Evolutionary conservation across 2,797 vertebrate species (phyloP).

Genomic region (Balearica regulorum): DNA sequence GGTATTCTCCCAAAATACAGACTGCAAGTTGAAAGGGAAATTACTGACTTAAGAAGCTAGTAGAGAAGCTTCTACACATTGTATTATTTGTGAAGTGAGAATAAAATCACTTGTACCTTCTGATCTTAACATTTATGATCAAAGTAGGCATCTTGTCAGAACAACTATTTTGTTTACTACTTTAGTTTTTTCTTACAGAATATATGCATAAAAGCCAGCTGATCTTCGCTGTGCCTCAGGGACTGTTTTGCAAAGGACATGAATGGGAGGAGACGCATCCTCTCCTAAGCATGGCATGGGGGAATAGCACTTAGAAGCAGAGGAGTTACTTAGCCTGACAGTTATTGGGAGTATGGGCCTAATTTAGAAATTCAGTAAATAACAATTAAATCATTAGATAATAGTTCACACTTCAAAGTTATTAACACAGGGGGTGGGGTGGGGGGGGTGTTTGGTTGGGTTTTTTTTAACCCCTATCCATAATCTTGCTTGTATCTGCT

Average conservation of each 20-base stretch:
- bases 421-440: neutral
- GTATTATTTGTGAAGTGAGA: neutral
- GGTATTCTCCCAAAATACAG: neutral
- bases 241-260: neutral
- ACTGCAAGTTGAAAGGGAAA: neutral
- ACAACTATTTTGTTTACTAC: conserved; percentile 4
- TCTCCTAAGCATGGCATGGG: neutral
- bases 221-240: neutral
- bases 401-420: neutral
- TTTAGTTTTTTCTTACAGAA: neutral
- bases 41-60: neutral
- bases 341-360: neutral
- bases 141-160: conserved; percentile 6
- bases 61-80: neutral
- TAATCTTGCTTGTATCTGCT: neutral
- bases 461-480: neutral
- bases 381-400: neutral
- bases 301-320: neutral
- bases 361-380: neutral
- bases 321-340: neutral
- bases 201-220: neutral
- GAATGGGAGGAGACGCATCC: neutral
- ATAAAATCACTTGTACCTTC: neutral
- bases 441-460: too few species aligned
- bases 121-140: neutral